A percentile compares a stretch with the other conserved stretches of the same genome.
phyloP scores from a whole-genome alignment of 2,113 vertebrate species.

The Origma solitaria region DNA sequence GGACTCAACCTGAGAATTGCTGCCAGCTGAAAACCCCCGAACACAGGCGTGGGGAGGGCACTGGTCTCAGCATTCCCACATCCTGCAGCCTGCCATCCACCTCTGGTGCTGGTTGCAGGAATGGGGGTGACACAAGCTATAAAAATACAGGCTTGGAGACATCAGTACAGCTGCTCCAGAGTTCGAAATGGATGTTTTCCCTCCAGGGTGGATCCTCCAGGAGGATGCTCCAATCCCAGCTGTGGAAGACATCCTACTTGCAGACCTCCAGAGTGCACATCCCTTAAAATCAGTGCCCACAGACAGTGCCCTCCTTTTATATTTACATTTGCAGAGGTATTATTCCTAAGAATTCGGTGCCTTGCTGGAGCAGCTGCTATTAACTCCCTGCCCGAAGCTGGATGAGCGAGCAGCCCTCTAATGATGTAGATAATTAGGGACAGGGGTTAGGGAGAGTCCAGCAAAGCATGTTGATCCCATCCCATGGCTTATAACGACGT shows the following conservation, averaged over 20 bases:
- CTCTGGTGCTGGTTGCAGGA: not conserved
- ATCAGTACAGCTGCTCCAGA: not conserved
- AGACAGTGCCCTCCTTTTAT: not conserved
- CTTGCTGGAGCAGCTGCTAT: not conserved
- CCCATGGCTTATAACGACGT: accelerated
- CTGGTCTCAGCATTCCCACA: not conserved
- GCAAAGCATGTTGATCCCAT: not conserved
- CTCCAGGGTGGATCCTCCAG: not conserved
- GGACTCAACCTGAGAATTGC: not conserved
- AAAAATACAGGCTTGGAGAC: not conserved
- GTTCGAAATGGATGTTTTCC: not conserved
- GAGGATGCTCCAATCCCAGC: not conserved
- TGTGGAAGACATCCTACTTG: not conserved
- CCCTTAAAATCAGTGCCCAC: not conserved
- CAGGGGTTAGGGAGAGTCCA: not conserved
- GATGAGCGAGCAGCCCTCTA: not conserved
- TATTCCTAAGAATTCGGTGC: not conserved
- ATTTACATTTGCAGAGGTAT: not conserved
- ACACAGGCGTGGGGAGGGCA: not conserved
- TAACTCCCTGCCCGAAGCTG: not conserved
- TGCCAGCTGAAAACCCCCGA: not conserved
- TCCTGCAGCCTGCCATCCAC: not conserved
- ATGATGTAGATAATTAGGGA: not conserved
- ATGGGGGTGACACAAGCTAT: not conserved
- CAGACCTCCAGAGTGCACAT: not conserved